Evolutionary conservation across 2,888 invertebrate species (phyloP), one percentile per base, ranked within the genome.

Genomic region (Apamea sordens): DNA sequence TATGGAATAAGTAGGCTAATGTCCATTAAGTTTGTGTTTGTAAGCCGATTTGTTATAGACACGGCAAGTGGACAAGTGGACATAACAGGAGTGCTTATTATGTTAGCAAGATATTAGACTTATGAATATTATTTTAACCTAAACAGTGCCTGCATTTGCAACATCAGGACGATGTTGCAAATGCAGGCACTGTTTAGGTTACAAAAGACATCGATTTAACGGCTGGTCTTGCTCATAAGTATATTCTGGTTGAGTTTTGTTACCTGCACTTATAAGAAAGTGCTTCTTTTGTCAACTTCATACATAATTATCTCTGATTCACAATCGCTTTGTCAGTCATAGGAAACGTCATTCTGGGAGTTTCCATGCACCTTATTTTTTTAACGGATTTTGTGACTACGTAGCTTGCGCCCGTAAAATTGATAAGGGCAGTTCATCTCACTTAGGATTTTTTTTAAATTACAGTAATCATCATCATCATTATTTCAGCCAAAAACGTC

Each of bases 101-200:
- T 15, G 21, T 7, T 32, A 61, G 50, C 18, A 24, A 32, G 41
- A 63, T 36, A n/a, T n/a, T n/a, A 67, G 10, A 28, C 36, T 64
- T 28, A 56, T 47, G 56, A 67, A 61, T 77, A 59, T 47, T 28
- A 80, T 80, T 69, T 80, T 77, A 36, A 28, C 79, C 28, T 36
- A n/a, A n/a, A n/a, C n/a, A n/a, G n/a, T n/a, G n/a, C n/a, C n/a
- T n/a, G n/a, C n/a, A n/a, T n/a, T n/a, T n/a, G n/a, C n/a, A n/a
- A n/a, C n/a, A n/a, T n/a, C n/a, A n/a, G n/a, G n/a, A n/a, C n/a
- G 10, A 6, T 36, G 36, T 13, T 47, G 56, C 56, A 56, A 68
- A 47, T 69, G 44, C 18, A 47, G 69, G 24, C 24, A 41, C 44
- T 5, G 0, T 44, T 56, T 56, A 1, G 0, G 8, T 24, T 56